A percentile compares a stretch with the other conserved stretches of the same genome.
phyloP scores from a whole-genome alignment of 37 sponge, comb jelly and placozoan species.

The Spongilla lacustris region DNA sequence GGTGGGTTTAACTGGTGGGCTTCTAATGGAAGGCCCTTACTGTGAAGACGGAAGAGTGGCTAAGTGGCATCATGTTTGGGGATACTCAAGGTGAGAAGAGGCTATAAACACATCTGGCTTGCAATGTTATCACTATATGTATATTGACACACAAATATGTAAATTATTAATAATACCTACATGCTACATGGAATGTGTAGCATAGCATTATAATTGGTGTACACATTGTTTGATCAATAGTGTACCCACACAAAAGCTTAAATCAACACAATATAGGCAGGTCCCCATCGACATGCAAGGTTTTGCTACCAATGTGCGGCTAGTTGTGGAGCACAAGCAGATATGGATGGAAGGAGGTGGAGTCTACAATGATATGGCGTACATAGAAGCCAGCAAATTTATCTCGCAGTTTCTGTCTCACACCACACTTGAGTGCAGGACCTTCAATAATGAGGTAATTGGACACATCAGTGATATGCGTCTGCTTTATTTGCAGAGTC shows the following conservation, averaged over 20 bases:
- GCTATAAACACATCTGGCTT: not conserved
- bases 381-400: not conserved
- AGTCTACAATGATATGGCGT: not conserved
- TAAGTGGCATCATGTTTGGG: not conserved
- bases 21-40: not conserved
- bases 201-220: too few relatives aligned
- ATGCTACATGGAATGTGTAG: too few relatives aligned
- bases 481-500: too few relatives aligned
- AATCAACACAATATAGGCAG: not conserved
- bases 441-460: not conserved
- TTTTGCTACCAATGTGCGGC: not conserved
- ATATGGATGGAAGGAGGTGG: not conserved
- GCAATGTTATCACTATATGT: not conserved
- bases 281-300: not conserved
- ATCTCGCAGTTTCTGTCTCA: not conserved
- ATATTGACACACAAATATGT: too few relatives aligned
- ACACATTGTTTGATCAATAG: too few relatives aligned
- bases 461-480: not conserved
- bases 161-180: too few relatives aligned
- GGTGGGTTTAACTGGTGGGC: not conserved
- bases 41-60: not conserved
- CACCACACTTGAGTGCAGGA: not conserved
- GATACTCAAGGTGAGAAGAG: not conserved
- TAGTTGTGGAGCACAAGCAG: not conserved
- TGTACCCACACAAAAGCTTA: too few relatives aligned